These are phyloP conservation scores for Rhynchonycteris naso DNA, from an alignment of 2,797 vertebrate species.

Conservation along the genomic window DNA sequence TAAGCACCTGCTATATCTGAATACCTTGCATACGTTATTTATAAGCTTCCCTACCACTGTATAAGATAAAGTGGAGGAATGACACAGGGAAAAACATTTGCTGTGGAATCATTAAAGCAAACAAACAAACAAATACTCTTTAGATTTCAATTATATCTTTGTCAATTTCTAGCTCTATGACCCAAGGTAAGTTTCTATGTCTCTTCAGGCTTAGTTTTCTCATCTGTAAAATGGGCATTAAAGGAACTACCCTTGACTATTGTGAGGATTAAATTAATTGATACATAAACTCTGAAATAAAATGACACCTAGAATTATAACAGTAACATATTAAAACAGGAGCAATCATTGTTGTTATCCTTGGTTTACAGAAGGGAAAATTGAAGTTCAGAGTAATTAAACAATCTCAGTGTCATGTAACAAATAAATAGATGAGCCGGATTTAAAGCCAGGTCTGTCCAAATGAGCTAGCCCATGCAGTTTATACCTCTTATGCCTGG, in stretches of 20 bases:
- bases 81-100: not conserved
- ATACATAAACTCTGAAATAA: not conserved
- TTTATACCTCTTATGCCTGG: accelerated
- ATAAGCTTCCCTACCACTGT: constrained; percentile 36
- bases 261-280: not conserved
- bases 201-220: constrained; percentile 44
- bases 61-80: not conserved
- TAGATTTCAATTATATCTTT: not conserved
- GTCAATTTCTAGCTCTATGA: constrained; percentile 4
- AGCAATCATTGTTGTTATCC: not conserved
- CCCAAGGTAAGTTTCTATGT: not conserved
- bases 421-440: not conserved
- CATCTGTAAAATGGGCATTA: not conserved
- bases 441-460: not conserved
- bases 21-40: not conserved
- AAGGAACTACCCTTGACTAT: not conserved
- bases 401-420: not conserved
- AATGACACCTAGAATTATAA: not conserved
- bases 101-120: constrained; percentile 12
- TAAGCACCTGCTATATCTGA: not conserved
- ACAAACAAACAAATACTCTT: not conserved
- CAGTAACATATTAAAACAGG: not conserved
- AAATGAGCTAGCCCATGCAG: not conserved
- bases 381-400: constrained; percentile 4
- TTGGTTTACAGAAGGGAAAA: not conserved